A percentile compares a stretch with the other conserved stretches of the same genome.
Conservation (phyloP, 2,888 invertebrate genomes). For the Macaria notata region DNA sequence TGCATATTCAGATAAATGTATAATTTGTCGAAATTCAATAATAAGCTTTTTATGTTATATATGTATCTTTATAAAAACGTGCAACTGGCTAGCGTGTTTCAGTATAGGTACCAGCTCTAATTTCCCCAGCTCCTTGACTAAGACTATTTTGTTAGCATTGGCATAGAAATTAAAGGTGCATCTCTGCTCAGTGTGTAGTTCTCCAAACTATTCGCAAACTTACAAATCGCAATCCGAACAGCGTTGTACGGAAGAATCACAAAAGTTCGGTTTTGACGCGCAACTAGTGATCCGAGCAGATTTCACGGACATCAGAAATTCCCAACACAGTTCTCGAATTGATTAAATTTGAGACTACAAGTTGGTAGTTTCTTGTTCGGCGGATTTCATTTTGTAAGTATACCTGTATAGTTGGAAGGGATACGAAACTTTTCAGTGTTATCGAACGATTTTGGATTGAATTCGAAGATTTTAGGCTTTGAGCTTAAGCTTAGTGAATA, state of each 20-base stretch:
- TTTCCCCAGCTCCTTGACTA: background rate
- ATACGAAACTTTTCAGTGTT: too few relatives aligned
- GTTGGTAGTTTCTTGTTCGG: background rate
- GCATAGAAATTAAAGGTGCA: too few relatives aligned
- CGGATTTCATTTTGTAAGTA: background rate
- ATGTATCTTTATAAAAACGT: too few relatives aligned
- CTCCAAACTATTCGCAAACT: slow-evolving; percentile 29
- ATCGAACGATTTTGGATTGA: too few relatives aligned
- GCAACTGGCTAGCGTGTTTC: too few relatives aligned
- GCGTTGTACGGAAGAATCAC: slow-evolving; percentile 20
- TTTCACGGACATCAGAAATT: slow-evolving; percentile 5
- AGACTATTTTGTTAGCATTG: background rate
- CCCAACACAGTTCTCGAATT: slow-evolving; percentile 1
- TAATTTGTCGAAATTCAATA: too few relatives aligned
- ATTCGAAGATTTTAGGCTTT: too few relatives aligned
- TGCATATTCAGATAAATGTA: too few relatives aligned
- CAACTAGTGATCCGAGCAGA: slow-evolving; percentile 14
- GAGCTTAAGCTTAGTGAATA: too few relatives aligned
- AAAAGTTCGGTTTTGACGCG: slow-evolving; percentile 17
- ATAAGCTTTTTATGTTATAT: too few relatives aligned
- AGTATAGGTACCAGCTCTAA: background rate
- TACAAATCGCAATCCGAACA: slow-evolving; percentile 29
- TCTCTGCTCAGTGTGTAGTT: slow-evolving; percentile 4
- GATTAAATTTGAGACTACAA: slow-evolving; percentile 1
- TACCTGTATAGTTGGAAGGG: too few relatives aligned